These are phyloP conservation scores for Mycalesis mineus DNA, from an alignment of 2,888 invertebrate species.

Conservation along the genomic window DNA sequence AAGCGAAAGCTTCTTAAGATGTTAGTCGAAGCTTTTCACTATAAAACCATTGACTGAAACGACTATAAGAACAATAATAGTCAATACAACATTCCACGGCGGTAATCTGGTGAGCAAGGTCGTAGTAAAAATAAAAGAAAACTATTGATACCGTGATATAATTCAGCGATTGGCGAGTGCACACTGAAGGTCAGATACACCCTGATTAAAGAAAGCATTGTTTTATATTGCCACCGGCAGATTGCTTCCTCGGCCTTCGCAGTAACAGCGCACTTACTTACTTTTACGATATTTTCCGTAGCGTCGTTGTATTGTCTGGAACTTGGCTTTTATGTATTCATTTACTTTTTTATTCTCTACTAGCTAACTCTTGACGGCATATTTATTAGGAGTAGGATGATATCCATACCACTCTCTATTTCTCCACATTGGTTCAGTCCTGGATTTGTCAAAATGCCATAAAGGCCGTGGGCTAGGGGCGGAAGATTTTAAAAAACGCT, in stretches of 20 bases:
- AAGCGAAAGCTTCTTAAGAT: no score
- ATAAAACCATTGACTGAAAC: no score
- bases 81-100: no score
- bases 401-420: no score
- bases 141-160: neutral
- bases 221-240: conserved; percentile 14
- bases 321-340: neutral
- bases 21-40: no score
- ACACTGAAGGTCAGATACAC: conserved; percentile 10
- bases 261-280: conserved; percentile 1
- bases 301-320: neutral
- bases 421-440: no score
- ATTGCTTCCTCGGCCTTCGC: conserved; percentile 18
- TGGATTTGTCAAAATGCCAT: no score
- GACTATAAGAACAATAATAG: no score
- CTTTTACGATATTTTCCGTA: conserved; percentile 11
- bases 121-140: neutral
- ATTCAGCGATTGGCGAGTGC: conserved; percentile 6
- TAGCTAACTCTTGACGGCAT: neutral
- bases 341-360: neutral
- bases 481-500: no score
- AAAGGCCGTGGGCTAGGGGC: no score
- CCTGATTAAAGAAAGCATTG: conserved; percentile 15
- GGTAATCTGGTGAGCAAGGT: no score
- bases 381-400: no score